phyloP scores from a whole-genome alignment of 1,140 invertebrate species.

The Paracyclopina nana region DNA sequence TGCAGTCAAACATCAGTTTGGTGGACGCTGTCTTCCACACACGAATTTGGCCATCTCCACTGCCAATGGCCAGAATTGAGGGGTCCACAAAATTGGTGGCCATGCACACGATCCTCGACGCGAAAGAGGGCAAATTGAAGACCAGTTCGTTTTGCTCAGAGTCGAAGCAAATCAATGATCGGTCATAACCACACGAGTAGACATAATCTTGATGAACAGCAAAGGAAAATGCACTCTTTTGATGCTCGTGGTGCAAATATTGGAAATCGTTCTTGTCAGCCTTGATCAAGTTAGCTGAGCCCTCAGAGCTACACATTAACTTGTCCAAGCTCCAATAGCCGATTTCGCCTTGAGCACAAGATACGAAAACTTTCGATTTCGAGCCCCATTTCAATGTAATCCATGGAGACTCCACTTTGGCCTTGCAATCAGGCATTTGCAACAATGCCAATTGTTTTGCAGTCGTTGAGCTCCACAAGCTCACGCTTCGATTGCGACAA shows the following conservation, averaged over 20 bases:
- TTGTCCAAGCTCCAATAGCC: constrained; percentile 32
- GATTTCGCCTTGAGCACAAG: constrained; percentile 32
- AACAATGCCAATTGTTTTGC: constrained; percentile 19
- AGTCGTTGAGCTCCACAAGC: constrained; percentile 22
- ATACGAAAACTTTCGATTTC: constrained; percentile 29
- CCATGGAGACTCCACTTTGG: constrained; percentile 22
- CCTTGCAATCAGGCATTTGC: constrained; percentile 22
- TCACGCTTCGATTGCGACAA: constrained; percentile 22
- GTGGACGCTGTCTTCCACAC: constrained; percentile 42
- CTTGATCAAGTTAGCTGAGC: no score
- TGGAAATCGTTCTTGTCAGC: constrained; percentile 22
- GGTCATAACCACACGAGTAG: constrained; percentile 41
- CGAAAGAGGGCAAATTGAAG: constrained; percentile 37
- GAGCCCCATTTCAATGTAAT: constrained; percentile 34
- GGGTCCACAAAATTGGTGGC: constrained; percentile 46
- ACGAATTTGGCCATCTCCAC: constrained; percentile 44
- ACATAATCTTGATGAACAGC: constrained; percentile 24
- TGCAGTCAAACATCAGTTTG: constrained; percentile 29
- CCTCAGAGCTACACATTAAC: no score
- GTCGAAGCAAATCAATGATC: constrained; percentile 37
- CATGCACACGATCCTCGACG: constrained; percentile 41
- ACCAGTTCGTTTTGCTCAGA: constrained; percentile 27
- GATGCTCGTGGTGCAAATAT: constrained; percentile 31
- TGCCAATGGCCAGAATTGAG: constrained; percentile 41
- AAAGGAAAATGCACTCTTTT: constrained; percentile 33